Evolutionary conservation across 2,888 invertebrate species (phyloP).

Genomic region (Endotricha flammealis): DNA sequence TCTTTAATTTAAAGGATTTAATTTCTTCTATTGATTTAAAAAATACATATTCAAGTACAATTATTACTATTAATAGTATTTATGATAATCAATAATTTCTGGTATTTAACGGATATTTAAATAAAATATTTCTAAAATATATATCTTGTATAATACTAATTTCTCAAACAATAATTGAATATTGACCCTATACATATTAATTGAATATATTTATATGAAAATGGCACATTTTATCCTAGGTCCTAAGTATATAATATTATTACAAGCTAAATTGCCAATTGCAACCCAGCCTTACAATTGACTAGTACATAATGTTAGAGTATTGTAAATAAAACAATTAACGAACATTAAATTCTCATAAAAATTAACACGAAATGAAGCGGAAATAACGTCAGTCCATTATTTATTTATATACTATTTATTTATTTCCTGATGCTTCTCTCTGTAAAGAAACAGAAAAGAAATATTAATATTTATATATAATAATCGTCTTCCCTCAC

Average conservation of each 20-base stretch:
- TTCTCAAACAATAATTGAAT: too few species aligned
- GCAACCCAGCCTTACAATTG: conserved; percentile 75
- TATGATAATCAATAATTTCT: too few species aligned
- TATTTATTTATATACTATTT: conserved; percentile 29
- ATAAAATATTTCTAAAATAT: too few species aligned
- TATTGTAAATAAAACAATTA: conserved; percentile 13
- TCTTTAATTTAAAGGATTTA: too few species aligned
- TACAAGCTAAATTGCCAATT: conserved; percentile 55
- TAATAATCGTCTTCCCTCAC: too few species aligned
- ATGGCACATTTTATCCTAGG: conserved; percentile 57
- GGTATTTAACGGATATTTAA: too few species aligned
- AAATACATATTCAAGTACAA: too few species aligned
- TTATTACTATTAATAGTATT: too few species aligned
- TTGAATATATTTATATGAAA: conserved; percentile 10
- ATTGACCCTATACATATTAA: background rate
- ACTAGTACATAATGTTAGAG: conserved; percentile 30
- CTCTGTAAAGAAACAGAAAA: conserved; percentile 46
- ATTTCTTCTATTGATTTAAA: too few species aligned
- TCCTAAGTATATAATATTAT: conserved; percentile 41
- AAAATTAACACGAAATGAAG: conserved; percentile 14
- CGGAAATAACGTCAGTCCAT: conserved; percentile 50
- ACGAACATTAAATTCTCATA: conserved; percentile 11
- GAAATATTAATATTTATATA: too few species aligned
- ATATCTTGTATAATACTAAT: too few species aligned
- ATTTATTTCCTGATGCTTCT: conserved; percentile 51